These are phyloP conservation scores for Metridium senile DNA, from an alignment of 92 coral and sea anemone species.

Conservation along the genomic window DNA sequence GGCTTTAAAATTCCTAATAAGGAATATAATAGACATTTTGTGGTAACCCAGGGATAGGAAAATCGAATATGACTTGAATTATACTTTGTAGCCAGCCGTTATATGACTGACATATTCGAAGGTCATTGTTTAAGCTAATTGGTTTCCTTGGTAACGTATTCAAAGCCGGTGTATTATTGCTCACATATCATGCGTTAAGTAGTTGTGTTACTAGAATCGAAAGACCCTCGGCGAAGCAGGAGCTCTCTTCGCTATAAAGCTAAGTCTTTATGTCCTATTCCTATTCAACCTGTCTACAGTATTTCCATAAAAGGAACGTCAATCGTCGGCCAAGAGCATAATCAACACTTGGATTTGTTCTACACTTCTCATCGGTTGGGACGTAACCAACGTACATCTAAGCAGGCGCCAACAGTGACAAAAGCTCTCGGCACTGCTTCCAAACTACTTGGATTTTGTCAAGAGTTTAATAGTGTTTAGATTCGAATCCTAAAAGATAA, in stretches of 20 bases:
- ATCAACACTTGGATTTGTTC: not conserved
- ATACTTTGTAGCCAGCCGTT: not conserved
- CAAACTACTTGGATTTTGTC: constrained; percentile 2
- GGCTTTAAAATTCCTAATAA: not conserved
- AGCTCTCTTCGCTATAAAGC: not conserved
- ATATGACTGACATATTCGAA: not conserved
- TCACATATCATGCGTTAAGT: constrained; percentile 28
- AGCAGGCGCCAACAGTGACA: not conserved
- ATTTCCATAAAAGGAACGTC: not conserved
- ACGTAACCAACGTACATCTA: not conserved
- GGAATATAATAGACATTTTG: not conserved
- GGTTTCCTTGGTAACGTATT: constrained; percentile 28
- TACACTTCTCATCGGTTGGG: not conserved
- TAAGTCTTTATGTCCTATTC: not conserved
- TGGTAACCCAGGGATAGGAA: not conserved
- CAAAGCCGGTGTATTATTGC: constrained; percentile 23
- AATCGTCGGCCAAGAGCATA: not conserved
- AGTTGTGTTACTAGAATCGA: constrained; percentile 15
- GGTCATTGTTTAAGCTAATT: constrained; percentile 17
- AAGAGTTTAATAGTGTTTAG: not conserved
- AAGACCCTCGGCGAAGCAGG: constrained; percentile 6
- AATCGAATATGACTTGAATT: not conserved
- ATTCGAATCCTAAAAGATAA: not conserved
- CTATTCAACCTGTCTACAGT: not conserved
- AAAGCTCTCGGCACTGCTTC: not conserved